Conservation (phyloP, 2,888 invertebrate genomes). For the Callosobruchus maculatus region DNA sequence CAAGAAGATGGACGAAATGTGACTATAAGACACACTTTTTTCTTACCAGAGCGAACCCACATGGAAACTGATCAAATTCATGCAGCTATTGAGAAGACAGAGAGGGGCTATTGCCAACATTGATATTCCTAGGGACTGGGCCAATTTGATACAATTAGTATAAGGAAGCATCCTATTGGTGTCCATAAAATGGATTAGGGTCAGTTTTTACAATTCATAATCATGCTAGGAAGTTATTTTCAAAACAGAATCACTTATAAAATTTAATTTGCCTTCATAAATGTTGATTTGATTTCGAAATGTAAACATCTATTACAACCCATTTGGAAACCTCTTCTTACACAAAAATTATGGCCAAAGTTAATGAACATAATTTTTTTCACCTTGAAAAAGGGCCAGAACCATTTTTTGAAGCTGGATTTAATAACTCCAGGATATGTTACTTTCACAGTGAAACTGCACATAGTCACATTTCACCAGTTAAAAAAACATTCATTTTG, state of each 20-base stretch:
- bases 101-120: slow-evolving; percentile 3
- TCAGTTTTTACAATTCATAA: neutral
- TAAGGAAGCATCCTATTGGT: neutral
- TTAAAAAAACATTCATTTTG: too few relatives aligned
- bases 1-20: neutral
- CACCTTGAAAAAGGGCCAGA: neutral
- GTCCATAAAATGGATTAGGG: neutral
- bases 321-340: neutral
- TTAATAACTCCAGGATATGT: neutral
- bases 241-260: neutral
- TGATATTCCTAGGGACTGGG: slow-evolving; percentile 5
- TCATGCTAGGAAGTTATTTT: neutral
- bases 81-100: slow-evolving; percentile 5
- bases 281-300: neutral
- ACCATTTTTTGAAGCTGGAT: neutral
- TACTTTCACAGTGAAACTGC: neutral
- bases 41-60: slow-evolving; percentile 6
- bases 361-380: neutral
- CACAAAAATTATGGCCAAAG: neutral
- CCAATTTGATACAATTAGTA: slow-evolving; percentile 1
- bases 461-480: neutral
- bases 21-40: slow-evolving; percentile 4
- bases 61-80: slow-evolving; percentile 8
- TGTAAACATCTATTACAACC: neutral
- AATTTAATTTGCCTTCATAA: neutral